Evolutionary conservation across 2,888 invertebrate genomes (phyloP).

Genomic region (Tipula lateralis): DNA sequence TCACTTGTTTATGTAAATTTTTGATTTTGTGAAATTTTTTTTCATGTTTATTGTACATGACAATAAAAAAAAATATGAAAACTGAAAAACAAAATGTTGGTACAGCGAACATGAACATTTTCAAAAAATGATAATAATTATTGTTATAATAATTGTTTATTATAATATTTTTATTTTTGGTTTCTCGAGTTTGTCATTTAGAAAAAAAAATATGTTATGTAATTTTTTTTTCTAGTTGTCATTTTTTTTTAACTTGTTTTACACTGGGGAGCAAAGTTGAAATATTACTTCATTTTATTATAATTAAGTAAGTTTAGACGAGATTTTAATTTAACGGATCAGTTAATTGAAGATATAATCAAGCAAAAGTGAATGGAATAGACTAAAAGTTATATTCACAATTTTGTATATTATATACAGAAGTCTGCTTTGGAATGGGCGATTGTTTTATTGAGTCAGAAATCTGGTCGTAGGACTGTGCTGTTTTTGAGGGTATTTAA

Average conservation of each 20-base stretch:
- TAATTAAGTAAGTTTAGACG: not conserved
- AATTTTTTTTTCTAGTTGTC: not conserved
- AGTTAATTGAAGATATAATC: not conserved
- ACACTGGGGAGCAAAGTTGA: not conserved
- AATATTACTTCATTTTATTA: not conserved
- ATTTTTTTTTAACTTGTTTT: not conserved
- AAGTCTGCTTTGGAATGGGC: too few species aligned
- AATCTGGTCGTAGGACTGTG: too few species aligned
- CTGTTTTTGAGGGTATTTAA: too few species aligned
- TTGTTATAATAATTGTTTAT: not conserved
- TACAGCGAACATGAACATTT: not conserved
- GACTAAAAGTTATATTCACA: too few species aligned
- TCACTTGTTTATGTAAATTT: not conserved
- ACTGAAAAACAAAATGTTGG: not conserved
- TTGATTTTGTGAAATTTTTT: not conserved
- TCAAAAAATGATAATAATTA: not conserved
- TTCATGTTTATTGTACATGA: conserved; percentile 4
- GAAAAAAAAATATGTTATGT: not conserved
- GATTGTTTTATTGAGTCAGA: too few species aligned
- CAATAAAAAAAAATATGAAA: not conserved
- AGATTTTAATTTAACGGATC: not conserved
- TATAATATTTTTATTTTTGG: not conserved
- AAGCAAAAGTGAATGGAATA: not conserved
- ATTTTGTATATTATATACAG: too few species aligned
- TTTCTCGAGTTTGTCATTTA: not conserved